Evolutionary conservation across 2,888 invertebrate genomes (phyloP).

Genomic region (Nephrotoma appendiculata): DNA sequence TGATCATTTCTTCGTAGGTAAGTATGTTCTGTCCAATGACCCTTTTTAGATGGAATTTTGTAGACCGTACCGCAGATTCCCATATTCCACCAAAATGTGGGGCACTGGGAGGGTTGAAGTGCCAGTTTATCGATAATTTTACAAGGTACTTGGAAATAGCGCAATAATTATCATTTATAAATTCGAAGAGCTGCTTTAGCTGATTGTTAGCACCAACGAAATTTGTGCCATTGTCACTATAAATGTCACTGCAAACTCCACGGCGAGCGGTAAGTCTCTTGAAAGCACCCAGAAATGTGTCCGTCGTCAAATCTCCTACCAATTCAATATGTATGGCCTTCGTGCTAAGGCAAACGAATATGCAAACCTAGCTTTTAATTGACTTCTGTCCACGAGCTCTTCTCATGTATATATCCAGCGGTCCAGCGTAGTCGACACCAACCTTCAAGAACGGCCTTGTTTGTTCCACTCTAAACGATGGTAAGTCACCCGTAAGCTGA

Average conservation of each 20-base stretch:
- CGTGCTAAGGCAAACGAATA: slow-evolving; percentile 17
- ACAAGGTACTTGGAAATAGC: too few species aligned
- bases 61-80: not conserved
- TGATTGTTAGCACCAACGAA: too few species aligned
- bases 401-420: slow-evolving; percentile 10
- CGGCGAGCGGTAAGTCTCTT: not conserved
- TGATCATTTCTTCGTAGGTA: not conserved
- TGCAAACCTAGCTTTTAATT: slow-evolving; percentile 16
- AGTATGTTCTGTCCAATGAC: too few species aligned
- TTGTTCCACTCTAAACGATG: slow-evolving; percentile 7
- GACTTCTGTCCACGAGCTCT: slow-evolving; percentile 12
- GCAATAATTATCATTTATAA: too few species aligned
- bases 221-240: too few species aligned
- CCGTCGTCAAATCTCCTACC: slow-evolving; percentile 9
- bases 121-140: not conserved
- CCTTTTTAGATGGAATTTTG: not conserved
- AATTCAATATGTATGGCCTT: slow-evolving; percentile 9
- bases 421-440: slow-evolving; percentile 15
- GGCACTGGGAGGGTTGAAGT: not conserved
- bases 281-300: slow-evolving; percentile 17
- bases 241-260: too few species aligned
- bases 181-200: slow-evolving; percentile 7
- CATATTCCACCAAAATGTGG: not conserved
- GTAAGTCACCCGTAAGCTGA: slow-evolving; percentile 17
- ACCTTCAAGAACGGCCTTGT: slow-evolving; percentile 10